Conservation (phyloP, 2,113 vertebrate genomes). For the Lepisosteus oculatus region DNA sequence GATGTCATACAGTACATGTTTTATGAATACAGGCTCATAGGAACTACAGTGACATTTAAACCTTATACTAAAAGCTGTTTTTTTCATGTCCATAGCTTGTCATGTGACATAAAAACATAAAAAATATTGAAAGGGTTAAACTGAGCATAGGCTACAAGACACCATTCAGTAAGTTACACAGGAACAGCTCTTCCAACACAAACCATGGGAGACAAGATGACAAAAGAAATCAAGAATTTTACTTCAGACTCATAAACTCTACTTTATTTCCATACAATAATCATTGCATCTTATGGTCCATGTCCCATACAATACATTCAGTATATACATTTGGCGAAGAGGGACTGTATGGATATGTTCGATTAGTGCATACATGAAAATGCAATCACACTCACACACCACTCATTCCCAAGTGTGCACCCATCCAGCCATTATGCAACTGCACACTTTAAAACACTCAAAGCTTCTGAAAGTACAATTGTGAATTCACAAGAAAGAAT, state of each 20-base stretch:
- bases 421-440: constrained; percentile 34
- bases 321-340: constrained; percentile 73
- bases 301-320: constrained; percentile 72
- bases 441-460: background rate
- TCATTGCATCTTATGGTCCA: constrained; percentile 55
- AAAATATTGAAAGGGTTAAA: no score
- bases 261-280: constrained; percentile 56
- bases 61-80: no score
- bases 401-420: constrained; percentile 42
- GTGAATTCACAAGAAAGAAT: no score
- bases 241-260: constrained; percentile 54
- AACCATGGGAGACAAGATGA: no score
- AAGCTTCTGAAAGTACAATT: no score
- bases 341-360: constrained; percentile 63
- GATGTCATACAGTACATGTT: no score
- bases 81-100: no score
- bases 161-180: background rate
- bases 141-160: background rate
- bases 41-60: no score
- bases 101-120: no score
- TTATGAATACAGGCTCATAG: no score
- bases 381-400: constrained; percentile 43
- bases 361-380: constrained; percentile 66
- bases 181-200: no score
- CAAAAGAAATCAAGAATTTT: constrained; percentile 5